Conservation (phyloP, 2,113 vertebrate genomes). For the Tonatia bakeri region DNA sequence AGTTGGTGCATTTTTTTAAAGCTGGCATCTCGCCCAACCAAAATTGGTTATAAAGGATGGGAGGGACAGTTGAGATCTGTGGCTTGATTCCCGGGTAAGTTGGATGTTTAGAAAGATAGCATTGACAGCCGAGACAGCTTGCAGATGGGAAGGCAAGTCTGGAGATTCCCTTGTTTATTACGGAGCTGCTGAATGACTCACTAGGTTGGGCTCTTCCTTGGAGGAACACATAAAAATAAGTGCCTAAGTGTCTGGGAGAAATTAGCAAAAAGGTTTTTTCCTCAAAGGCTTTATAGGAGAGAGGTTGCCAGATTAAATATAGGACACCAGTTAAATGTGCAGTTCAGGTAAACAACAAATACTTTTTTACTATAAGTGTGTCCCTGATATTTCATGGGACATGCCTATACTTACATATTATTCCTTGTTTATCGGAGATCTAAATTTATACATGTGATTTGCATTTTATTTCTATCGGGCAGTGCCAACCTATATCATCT, state of each 20-base stretch:
- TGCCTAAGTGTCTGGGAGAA: constrained; percentile 27
- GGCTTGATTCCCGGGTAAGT: constrained; percentile 53
- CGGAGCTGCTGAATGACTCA: constrained; percentile 35
- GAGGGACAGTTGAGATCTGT: constrained; percentile 61
- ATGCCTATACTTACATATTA: background rate
- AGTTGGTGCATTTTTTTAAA: constrained; percentile 47
- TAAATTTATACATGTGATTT: background rate
- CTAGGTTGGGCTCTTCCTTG: constrained; percentile 38
- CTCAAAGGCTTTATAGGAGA: constrained; percentile 15
- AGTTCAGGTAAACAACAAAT: background rate
- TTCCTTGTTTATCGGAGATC: constrained; percentile 14
- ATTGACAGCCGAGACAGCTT: constrained; percentile 70
- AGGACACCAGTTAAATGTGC: background rate
- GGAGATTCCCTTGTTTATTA: constrained; percentile 74
- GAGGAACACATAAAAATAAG: constrained; percentile 32
- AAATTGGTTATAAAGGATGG: constrained; percentile 61
- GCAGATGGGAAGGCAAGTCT: constrained; percentile 76
- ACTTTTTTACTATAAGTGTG: background rate
- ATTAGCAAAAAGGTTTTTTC: constrained; percentile 42
- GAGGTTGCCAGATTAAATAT: constrained; percentile 20
- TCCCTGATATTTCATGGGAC: background rate
- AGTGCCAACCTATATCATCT: background rate
- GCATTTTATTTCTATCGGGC: background rate
- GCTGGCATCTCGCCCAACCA: constrained; percentile 65
- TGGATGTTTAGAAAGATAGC: constrained; percentile 62